Percentiles rank a stretch among this genome's conserved stretches.
phyloP scores from a whole-genome alignment of 2,113 vertebrate genomes.

The Lanius collurio region DNA sequence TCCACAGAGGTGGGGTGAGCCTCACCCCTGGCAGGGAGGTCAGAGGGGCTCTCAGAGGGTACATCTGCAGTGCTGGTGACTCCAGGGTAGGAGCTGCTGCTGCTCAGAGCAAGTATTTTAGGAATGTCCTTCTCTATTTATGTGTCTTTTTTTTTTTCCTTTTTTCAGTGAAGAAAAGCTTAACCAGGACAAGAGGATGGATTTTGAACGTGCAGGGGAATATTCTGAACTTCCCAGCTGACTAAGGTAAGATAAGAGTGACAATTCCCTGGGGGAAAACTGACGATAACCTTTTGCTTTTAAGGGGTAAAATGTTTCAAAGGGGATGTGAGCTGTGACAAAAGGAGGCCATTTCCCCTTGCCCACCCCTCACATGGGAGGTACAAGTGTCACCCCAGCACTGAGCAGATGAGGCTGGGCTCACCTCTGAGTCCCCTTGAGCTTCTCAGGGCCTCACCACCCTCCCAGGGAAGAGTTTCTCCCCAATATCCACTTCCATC shows the following conservation, averaged over 20 bases:
- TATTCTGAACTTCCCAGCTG: constrained; percentile 79
- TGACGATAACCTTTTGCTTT: constrained; percentile 81
- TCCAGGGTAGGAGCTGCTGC: neutral
- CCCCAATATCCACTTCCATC: neutral
- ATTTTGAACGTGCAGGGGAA: constrained; percentile 77
- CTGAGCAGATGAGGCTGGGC: neutral
- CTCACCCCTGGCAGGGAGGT: neutral
- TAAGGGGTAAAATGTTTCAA: neutral
- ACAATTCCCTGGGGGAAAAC: constrained; percentile 82
- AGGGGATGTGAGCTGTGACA: neutral
- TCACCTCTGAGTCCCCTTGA: neutral
- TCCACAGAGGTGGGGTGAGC: neutral
- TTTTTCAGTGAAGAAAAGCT: constrained; percentile 80
- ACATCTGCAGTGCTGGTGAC: neutral
- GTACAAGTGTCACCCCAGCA: neutral
- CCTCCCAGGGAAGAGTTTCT: neutral
- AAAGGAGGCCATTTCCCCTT: neutral
- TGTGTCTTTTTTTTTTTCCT: neutral
- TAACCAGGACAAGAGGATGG: constrained; percentile 83
- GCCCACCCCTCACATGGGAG: neutral
- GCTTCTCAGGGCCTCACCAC: neutral
- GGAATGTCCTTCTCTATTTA: constrained; percentile 1
- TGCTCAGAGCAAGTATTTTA: neutral
- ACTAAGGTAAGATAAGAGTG: constrained; percentile 79
- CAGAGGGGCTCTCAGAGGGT: neutral